Conservation (phyloP, 1,140 invertebrate species). For the Sminthurinus signatus region DNA sequence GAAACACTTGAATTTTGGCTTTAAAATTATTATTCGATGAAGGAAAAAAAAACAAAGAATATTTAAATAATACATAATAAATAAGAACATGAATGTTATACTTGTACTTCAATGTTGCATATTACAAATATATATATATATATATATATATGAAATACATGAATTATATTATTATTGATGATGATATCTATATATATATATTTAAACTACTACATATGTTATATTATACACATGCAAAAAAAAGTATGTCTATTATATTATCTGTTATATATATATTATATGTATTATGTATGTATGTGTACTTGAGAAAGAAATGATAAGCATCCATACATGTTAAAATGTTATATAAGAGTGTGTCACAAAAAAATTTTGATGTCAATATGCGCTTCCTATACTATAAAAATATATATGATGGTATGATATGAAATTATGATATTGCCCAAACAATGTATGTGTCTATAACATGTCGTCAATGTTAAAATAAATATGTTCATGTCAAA, state of each 20-base stretch:
- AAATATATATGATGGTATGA: too few relatives aligned
- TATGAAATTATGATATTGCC: too few relatives aligned
- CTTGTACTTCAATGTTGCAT: constrained; percentile 1
- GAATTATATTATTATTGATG: neutral
- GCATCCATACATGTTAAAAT: too few relatives aligned
- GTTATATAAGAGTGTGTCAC: constrained; percentile 4
- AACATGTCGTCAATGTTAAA: too few relatives aligned
- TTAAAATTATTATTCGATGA: too few relatives aligned
- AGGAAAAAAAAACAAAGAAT: too few relatives aligned
- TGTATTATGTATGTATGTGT: neutral
- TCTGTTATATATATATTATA: neutral
- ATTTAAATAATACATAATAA: neutral
- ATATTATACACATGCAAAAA: neutral
- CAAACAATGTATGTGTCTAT: too few relatives aligned
- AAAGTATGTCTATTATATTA: neutral
- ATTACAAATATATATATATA: constrained; percentile 1
- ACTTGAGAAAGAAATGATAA: too few relatives aligned
- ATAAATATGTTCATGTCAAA: too few relatives aligned
- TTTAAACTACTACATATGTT: neutral
- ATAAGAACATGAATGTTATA: neutral
- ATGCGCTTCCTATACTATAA: constrained; percentile 1
- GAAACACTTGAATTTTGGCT: too few relatives aligned
- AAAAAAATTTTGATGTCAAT: constrained; percentile 8
- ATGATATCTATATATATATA: constrained; percentile 2
- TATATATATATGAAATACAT: neutral